Evolutionary conservation across 2,113 vertebrate species (phyloP).

Genomic region (Tricholaema leucomelas): DNA sequence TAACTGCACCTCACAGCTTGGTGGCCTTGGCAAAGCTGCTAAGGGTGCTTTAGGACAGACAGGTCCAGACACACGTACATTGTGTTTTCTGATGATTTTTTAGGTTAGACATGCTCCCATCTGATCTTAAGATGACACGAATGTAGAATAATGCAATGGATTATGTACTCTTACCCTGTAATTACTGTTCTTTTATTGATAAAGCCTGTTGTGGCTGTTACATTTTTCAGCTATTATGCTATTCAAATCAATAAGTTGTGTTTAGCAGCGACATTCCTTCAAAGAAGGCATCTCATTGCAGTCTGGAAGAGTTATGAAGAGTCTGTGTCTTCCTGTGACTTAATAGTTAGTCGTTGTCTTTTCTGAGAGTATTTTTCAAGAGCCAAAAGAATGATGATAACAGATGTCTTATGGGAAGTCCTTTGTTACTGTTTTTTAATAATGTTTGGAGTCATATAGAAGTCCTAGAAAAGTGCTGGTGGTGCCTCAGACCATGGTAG

Average conservation of each 20-base stretch:
- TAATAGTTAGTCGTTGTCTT: background rate
- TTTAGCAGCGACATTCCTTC: background rate
- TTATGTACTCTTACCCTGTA: background rate
- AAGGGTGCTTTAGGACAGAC: too few relatives aligned
- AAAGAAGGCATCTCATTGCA: background rate
- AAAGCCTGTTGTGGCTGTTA: background rate
- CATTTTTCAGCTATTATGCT: background rate
- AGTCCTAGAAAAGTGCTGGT: background rate
- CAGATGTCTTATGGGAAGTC: background rate
- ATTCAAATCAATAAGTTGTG: background rate
- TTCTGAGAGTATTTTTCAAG: background rate
- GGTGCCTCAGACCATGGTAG: background rate
- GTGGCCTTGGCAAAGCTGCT: too few relatives aligned
- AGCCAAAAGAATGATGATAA: background rate
- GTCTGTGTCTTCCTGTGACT: background rate
- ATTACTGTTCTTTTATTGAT: background rate
- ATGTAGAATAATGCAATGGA: background rate
- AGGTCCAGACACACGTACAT: background rate
- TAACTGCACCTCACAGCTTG: too few relatives aligned
- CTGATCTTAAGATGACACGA: background rate
- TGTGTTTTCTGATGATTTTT: background rate
- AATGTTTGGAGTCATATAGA: background rate
- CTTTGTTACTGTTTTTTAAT: background rate
- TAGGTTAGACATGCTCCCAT: background rate
- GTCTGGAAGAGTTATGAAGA: background rate